Base-by-base conservation (phyloP, 2,797 vertebrate species). In the Cuculus canorus region DNA sequence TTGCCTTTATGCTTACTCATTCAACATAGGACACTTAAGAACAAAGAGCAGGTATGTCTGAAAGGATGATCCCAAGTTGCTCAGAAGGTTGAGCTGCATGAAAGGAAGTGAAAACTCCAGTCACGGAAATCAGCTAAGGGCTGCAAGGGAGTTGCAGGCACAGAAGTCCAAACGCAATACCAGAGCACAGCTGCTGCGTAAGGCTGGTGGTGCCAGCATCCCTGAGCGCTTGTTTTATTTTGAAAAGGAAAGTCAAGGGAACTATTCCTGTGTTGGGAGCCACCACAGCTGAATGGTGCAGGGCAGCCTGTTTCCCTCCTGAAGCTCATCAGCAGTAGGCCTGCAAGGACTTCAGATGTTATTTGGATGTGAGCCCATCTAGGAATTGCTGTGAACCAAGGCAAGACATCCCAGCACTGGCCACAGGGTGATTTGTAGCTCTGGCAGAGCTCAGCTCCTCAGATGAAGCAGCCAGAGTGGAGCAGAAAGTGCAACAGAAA, bases 51-150 rank as follows among this genome's bases (percentile, higher is more conserved):
- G n/a, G 30, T 61, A 18, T 3, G 2, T 9, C 35, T 72, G 54
- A 60, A 83, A 78, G n/a, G 33, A 17, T 0, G 10, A 50, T 61
- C 30, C 11, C 0, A 0, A 64, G 28, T n/a, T 59, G 24, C 32
- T 69, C n/a, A 27, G 57, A 57, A 28, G 25, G 15, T 63, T 33
- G 45, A 50, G 2, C 14, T 54, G 27, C 8, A 0, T 32, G 50
- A 69, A 32, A 71, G 60, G 18, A 66, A 64, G 19, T 1, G 4
- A 77, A 88, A 66, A 3, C 4, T 8, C 47, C 10, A 9, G 18
- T 52, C 60, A 16, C 13, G 27, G 27, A 32, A 66, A 45, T 70
- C 10, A 22, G 21, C 21, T 84, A 45, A 84, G 28, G 64, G n/a
- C 43, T 92, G 68, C 64, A 47, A 83, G 52, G 32, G 35, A 73